Percentiles rank a stretch among this genome's conserved stretches.
phyloP scores from a whole-genome alignment of 64 coral and sea anemone genomes.

The Stichodactyla mertensii region DNA sequence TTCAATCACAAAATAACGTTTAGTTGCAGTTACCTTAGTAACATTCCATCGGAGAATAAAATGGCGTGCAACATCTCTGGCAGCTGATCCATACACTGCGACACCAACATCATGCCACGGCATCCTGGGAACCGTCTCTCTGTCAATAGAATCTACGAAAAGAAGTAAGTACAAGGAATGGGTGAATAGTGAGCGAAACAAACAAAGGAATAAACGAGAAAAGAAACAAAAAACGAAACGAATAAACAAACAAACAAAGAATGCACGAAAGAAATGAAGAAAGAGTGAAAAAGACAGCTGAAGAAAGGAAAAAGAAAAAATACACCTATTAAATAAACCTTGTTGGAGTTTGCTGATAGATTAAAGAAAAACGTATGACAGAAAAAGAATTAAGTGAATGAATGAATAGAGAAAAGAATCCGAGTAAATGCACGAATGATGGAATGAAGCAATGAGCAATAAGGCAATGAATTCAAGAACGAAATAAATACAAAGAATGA shows the following conservation, averaged over 20 bases:
- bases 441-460: too few relatives aligned
- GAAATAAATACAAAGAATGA: too few relatives aligned
- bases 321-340: too few relatives aligned
- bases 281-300: background rate
- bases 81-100: conserved; percentile 56
- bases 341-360: background rate
- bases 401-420: too few relatives aligned
- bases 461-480: too few relatives aligned
- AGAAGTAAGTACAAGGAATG: too few relatives aligned
- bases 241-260: background rate
- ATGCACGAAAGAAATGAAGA: background rate
- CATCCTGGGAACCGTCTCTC: conserved; percentile 72
- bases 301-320: too few relatives aligned
- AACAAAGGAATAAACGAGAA: background rate
- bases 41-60: conserved; percentile 95
- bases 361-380: background rate
- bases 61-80: conserved; percentile 82
- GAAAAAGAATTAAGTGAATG: background rate
- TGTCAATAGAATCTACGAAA: conserved; percentile 66
- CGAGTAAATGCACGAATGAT: too few relatives aligned
- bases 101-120: conserved; percentile 95
- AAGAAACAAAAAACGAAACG: background rate
- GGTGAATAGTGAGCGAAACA: background rate
- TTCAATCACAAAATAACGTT: background rate
- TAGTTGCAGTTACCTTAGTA: conserved; percentile 57